Evolutionary conservation across 2,113 vertebrate genomes (phyloP), one percentile per base, ranked within the genome.

Genomic region (Pseudolaguvia tuberculata): DNA sequence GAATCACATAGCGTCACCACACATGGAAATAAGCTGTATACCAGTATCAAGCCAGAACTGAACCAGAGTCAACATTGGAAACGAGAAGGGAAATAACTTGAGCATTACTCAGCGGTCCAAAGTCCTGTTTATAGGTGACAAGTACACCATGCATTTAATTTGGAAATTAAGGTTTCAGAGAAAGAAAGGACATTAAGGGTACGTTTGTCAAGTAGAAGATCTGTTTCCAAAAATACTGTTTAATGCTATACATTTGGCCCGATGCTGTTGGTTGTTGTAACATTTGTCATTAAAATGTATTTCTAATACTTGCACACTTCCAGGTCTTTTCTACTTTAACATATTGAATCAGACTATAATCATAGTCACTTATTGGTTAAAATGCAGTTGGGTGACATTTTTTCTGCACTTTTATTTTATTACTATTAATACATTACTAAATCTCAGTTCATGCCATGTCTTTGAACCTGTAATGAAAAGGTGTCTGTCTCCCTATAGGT

Each of bases 401-500:
- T 57, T 57, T 57, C 17, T 59, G 27, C 57, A 57, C 25, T 59
- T 35, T 8, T 42, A 42, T 42, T 42, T 42, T 42, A 4, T 42
- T 7, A 8, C 1, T 42, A 42, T 9, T 42, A 42, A 12, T 61
- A 27, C 2, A n/a, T 61, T 10, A n/a, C 61, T 42, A 14, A 63
- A 45, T 63, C 35, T 42, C 15, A n/a, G 55, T 18, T 1, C 51
- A 45, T 72, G 39, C n/a, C n/a, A n/a, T 63, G 8, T 1, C 2
- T 47, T n/a, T 47, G 51, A 48, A 27, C 53, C 23, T 13, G 18
- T 47, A 47, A 66, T 35, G 8, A 45, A 74, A 55, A 25, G 35
- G 18, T 53, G 35, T 15, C 14, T 56, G 51, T 50, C 1, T 58
- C 12, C 14, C 65, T 73, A 5, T 84, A 97, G 95, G 85, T 96